Conservation (phyloP, 2,797 vertebrate species). For the Euphonia xanthogaster region DNA sequence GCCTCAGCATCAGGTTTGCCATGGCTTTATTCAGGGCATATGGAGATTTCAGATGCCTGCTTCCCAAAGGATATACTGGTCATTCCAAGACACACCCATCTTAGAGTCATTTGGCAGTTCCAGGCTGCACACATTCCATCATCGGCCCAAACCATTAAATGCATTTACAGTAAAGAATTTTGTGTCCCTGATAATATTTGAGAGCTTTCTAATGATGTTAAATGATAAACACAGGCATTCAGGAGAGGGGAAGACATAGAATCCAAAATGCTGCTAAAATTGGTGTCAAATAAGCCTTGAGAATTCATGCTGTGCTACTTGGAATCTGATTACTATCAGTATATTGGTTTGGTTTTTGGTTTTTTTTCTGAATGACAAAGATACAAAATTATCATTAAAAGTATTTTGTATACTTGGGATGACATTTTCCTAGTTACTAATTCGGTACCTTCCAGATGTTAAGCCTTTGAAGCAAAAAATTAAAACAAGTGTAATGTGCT, state of each 20-base stretch:
- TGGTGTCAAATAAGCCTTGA: neutral
- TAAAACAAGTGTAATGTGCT: constrained; percentile 52
- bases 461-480: constrained; percentile 67
- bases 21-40: neutral
- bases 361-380: neutral
- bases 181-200: neutral
- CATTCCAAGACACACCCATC: fast-evolving
- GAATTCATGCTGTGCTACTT: neutral
- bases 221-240: neutral
- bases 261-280: neutral
- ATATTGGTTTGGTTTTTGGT: fast-evolving
- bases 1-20: neutral
- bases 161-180: neutral
- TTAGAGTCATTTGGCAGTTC: neutral
- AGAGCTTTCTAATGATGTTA: neutral
- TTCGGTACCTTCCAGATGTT: constrained; percentile 57
- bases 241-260: neutral
- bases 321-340: neutral
- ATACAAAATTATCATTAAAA: neutral
- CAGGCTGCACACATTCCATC: neutral
- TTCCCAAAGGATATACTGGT: neutral
- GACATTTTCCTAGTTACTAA: constrained; percentile 21
- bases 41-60: neutral
- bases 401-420: neutral
- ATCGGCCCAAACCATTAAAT: neutral